Evolutionary conservation across 2,888 invertebrate genomes (phyloP).

Genomic region (Zeuzera pyrina): DNA sequence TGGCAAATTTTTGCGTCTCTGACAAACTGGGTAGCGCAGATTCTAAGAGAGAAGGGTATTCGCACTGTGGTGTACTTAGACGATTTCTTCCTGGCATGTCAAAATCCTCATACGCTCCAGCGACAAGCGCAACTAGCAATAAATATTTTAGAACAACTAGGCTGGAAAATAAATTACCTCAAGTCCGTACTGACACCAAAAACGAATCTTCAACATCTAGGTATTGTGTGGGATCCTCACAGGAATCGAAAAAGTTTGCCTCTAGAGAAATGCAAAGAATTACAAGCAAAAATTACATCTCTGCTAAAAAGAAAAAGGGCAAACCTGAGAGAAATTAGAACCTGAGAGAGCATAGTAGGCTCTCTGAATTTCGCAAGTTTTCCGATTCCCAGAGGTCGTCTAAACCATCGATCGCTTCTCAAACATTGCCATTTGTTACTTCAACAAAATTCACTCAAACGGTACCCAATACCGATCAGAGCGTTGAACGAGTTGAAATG

Average conservation of each 20-base stretch:
- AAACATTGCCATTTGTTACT: too few relatives aligned
- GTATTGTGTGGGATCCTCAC: conserved; percentile 13
- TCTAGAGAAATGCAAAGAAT: conserved; percentile 1
- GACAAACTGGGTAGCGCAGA: conserved; percentile 12
- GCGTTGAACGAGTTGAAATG: conserved; percentile 10
- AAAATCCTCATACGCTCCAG: conserved; percentile 6
- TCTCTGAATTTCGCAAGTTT: conserved; percentile 21
- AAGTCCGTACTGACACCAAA: conserved; percentile 12
- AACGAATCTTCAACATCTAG: conserved; percentile 10
- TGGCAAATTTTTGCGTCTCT: conserved; percentile 12
- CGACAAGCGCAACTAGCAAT: conserved; percentile 8
- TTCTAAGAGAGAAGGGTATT: conserved; percentile 9
- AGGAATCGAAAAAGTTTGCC: conserved; percentile 12
- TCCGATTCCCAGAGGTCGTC: conserved; percentile 15
- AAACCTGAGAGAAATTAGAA: conserved; percentile 13
- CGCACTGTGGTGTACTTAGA: conserved; percentile 14
- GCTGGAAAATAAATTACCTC: conserved; percentile 12
- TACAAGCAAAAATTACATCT: not conserved
- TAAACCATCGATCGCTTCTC: conserved; percentile 14
- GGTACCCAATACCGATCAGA: not conserved
- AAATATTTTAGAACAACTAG: conserved; percentile 6
- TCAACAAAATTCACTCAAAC: conserved; percentile 5
- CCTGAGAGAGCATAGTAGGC: conserved; percentile 17
- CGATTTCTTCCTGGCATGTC: conserved; percentile 15
- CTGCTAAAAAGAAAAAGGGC: conserved; percentile 3